Evolutionary conservation across 1,140 invertebrate genomes (phyloP), one percentile per base, ranked within the genome.

Genomic region (Wasmannia auropunctata): DNA sequence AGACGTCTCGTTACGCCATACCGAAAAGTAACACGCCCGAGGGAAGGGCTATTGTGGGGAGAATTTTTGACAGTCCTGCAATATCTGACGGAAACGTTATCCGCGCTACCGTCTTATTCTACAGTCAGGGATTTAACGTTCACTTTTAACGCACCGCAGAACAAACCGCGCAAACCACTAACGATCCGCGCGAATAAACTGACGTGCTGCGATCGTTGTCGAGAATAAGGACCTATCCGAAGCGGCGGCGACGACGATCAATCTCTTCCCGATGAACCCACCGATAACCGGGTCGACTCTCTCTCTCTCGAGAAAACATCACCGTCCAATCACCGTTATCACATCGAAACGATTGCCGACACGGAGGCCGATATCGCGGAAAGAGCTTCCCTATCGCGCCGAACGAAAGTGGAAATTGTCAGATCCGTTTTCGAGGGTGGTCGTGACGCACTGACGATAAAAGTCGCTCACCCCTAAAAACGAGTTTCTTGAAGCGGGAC

Each of bases 311-410:
- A 70, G 37, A 46, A 72, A n/a, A 34, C 3, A 7, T 72, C 51
- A 81, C 65, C 43, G 51, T 25, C 2, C 46, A 46, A 83, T 72
- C 25, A 0, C 5, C 25, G 22, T 81, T 69, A 56, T 81, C 37
- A 34, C 16, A 51, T n/a, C n/a, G 37, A 72, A 22, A 58, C 11
- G 62, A 69, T 28, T 14, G 62, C 14, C 22, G 34, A 40, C 5
- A 22, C 22, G 19, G n/a, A 7, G 6, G n/a, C 0, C 19, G 37
- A 8, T 16, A 19, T 69, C 49, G 40, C 65, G 37, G 28, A 31
- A 40, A 28, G 22, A 49, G 54, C 4, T 49, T 28, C 22, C 8
- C 43, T 54, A 10, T 10, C 34, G 19, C 49, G 25, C 16, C 25
- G 65, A 5, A 31, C 19, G 25, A 40, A 19, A 58, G 22, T 19